phyloP scores from a whole-genome alignment of 2,888 invertebrate genomes.

The Callosobruchus maculatus region DNA sequence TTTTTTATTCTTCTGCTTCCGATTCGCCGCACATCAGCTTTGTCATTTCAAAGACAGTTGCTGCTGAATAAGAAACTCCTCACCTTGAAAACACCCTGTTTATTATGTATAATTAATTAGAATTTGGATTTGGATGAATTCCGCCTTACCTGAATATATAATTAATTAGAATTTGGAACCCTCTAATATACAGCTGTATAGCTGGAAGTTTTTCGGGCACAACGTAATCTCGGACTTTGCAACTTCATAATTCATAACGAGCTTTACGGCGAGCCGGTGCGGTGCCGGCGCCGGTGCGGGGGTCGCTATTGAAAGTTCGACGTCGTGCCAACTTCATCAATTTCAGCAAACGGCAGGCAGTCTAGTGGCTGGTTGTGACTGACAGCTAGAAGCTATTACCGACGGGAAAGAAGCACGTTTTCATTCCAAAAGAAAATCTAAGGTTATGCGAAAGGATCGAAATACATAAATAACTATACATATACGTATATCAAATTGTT shows the following conservation, averaged over 20 bases:
- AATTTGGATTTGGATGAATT: no score
- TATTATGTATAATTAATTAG: no score
- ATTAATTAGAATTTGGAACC: neutral
- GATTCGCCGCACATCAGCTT: no score
- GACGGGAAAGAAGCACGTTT: neutral
- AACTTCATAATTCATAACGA: neutral
- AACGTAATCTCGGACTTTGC: neutral
- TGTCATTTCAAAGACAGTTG: no score
- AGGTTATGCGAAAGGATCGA: neutral
- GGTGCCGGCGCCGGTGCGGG: neutral
- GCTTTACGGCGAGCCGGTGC: neutral
- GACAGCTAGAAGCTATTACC: neutral
- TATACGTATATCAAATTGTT: no score
- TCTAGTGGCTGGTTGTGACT: neutral
- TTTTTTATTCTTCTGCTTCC: no score
- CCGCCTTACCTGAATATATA: neutral
- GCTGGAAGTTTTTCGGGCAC: neutral
- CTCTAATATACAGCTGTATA: neutral
- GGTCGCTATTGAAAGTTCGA: neutral
- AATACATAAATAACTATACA: neutral
- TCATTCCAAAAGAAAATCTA: neutral
- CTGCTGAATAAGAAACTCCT: no score
- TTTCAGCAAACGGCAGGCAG: neutral
- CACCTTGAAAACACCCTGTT: no score
- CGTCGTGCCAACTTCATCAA: neutral